These are phyloP conservation scores for Sturmia bella DNA, from an alignment of 2,888 invertebrate species.

Conservation along the genomic window DNA sequence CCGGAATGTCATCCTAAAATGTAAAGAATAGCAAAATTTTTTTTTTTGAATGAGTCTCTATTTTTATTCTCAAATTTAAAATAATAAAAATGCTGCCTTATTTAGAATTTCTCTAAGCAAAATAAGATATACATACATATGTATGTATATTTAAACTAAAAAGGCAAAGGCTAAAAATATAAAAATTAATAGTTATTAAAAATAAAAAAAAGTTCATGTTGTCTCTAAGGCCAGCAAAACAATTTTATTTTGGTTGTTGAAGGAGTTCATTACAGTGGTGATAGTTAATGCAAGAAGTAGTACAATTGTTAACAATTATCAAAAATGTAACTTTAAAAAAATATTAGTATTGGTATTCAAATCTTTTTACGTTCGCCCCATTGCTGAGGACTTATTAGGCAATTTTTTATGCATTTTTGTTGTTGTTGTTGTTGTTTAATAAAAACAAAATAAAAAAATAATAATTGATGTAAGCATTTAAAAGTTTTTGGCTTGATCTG, in stretches of 20 bases:
- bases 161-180: slow-evolving; percentile 41
- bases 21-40: slow-evolving; percentile 24
- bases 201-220: slow-evolving; percentile 74
- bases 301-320: slow-evolving; percentile 1
- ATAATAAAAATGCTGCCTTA: slow-evolving; percentile 41
- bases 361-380: slow-evolving; percentile 16
- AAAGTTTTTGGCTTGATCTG: slow-evolving; percentile 38
- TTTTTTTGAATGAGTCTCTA: neutral
- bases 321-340: slow-evolving; percentile 22
- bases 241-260: slow-evolving; percentile 69
- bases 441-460: slow-evolving; percentile 21
- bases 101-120: slow-evolving; percentile 54
- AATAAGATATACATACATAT: slow-evolving; percentile 4
- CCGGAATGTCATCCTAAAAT: slow-evolving; percentile 81
- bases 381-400: slow-evolving; percentile 18
- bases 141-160: slow-evolving; percentile 38
- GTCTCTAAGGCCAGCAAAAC: slow-evolving; percentile 80
- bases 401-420: slow-evolving; percentile 67
- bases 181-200: slow-evolving; percentile 48
- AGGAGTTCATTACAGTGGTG: slow-evolving; percentile 53
- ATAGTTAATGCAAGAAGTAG: slow-evolving; percentile 44
- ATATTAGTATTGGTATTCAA: slow-evolving; percentile 42
- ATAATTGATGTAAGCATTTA: slow-evolving; percentile 53
- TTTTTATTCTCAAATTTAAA: slow-evolving; percentile 17
- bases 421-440: slow-evolving; percentile 24